Base-by-base conservation (phyloP, 2,888 invertebrate species). In the Operophtera brumata region DNA sequence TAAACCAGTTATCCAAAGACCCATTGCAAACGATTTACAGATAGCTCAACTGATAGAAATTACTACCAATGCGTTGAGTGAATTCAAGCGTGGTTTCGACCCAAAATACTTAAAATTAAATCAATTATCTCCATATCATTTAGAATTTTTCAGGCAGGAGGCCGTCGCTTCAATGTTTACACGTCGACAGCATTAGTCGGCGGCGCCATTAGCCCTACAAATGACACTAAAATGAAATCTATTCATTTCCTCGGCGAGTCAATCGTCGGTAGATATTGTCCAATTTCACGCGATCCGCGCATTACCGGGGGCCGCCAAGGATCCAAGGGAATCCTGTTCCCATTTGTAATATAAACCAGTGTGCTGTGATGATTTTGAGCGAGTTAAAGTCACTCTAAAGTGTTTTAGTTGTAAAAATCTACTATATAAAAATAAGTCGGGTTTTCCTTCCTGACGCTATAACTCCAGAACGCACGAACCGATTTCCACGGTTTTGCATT, bases 151-250 rank as follows among this genome's bases (percentile, higher is more conserved):
- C 49, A 43, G 37, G 40, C 37, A 47, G 48, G 34, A 47, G 63
- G 67, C 73, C 64, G 64, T 67, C 57, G 59, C 64, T 69, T 68
- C 64, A 65, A 65, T 74, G 77, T 77, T 76, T 75, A 77, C 77
- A 69, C 73, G 71, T 77, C 76, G 71, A 73, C 75, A 69, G 65
- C 81, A 84, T 84, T 82, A 85, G 78, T 75, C 65, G 70, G 71
- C 78, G 83, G 80, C 78, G 83, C 85, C 82, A 90, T 90, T 90
- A 90, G 73, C 83, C 71, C 84, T 83, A 89, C 88, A 89, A 89
- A 90, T 87, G 90, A 87, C 89, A 90, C 87, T 84, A 84, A 84
- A 89, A 89, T 85, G 84, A 89, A 90, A 90, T 90, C 90, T 90
- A 89, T 90, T 90, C 89, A 90, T 90, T 90, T 90, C 87, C 88